phyloP scores from a whole-genome alignment of 1,140 invertebrate genomes.

The Phymastichus coffea region DNA sequence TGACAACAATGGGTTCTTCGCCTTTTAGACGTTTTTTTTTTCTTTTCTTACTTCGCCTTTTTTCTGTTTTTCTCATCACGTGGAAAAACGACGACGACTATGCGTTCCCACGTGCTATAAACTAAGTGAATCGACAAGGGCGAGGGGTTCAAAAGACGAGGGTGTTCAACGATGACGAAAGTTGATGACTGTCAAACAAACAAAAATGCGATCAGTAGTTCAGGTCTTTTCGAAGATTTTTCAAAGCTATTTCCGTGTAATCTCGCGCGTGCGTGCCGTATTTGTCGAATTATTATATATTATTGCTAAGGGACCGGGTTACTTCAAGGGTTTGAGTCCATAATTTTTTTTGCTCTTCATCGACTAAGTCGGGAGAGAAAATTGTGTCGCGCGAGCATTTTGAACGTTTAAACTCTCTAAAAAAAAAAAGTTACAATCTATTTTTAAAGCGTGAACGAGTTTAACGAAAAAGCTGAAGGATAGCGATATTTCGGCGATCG shows the following conservation, averaged over 20 bases:
- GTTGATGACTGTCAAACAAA: neutral
- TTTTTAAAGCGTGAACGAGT: slow-evolving; percentile 50
- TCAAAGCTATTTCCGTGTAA: neutral
- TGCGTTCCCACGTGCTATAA: slow-evolving; percentile 4
- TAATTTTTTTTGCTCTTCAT: slow-evolving; percentile 15
- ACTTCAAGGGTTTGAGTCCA: slow-evolving; percentile 13
- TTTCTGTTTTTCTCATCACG: slow-evolving; percentile 8
- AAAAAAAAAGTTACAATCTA: slow-evolving; percentile 54
- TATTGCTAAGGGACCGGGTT: neutral
- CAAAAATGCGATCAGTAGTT: neutral
- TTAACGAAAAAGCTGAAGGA: slow-evolving; percentile 35
- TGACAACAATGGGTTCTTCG: slow-evolving; percentile 9
- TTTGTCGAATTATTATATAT: slow-evolving; percentile 14
- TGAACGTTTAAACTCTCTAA: slow-evolving; percentile 42
- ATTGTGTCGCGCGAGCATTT: slow-evolving; percentile 12
- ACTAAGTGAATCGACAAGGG: neutral
- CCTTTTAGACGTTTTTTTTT: slow-evolving; percentile 14
- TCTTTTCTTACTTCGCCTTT: neutral
- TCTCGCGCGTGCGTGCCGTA: slow-evolving; percentile 15
- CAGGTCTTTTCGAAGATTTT: slow-evolving; percentile 2
- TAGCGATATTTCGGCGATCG: slow-evolving; percentile 24
- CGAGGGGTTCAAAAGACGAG: neutral
- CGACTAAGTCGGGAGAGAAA: neutral
- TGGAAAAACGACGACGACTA: slow-evolving; percentile 15
- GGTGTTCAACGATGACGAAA: neutral